Percentiles rank a stretch among this genome's conserved stretches.
Conservation (phyloP, 2,797 vertebrate genomes). For the Alcedo atthis region DNA sequence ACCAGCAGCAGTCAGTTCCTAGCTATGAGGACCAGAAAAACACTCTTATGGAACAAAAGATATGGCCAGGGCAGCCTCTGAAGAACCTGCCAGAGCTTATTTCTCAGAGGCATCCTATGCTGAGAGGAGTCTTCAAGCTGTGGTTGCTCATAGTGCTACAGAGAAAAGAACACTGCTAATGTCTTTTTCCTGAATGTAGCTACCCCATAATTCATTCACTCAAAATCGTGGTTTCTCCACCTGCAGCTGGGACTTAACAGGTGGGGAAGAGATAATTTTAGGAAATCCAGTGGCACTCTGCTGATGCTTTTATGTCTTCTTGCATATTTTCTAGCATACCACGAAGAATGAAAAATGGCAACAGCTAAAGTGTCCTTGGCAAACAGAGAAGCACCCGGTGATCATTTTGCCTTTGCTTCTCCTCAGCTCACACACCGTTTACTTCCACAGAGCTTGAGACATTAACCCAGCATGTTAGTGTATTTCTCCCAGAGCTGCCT, state of each 20-base stretch:
- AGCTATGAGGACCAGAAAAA: not conserved
- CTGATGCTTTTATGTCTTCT: not conserved
- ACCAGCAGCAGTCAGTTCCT: not conserved
- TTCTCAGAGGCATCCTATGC: not conserved
- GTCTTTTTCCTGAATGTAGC: not conserved
- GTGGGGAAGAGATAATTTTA: constrained; percentile 15
- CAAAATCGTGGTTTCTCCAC: not conserved
- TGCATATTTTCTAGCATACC: not conserved
- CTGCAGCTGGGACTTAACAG: not conserved
- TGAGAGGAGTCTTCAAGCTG: not conserved
- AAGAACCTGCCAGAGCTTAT: not conserved
- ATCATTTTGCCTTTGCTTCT: constrained; percentile 44
- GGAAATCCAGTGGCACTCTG: not conserved
- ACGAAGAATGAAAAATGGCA: constrained; percentile 3
- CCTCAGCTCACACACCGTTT: not conserved
- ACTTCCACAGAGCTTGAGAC: constrained; percentile 44
- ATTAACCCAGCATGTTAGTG: constrained; percentile 47
- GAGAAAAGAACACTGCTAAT: not conserved
- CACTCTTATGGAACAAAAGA: not conserved
- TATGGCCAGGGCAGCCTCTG: not conserved
- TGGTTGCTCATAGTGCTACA: not conserved
- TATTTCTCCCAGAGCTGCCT: constrained; percentile 52
- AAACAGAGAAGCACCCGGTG: constrained; percentile 9
- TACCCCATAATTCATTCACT: not conserved
- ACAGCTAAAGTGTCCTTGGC: constrained; percentile 25